Evolutionary conservation across 2,113 vertebrate genomes (phyloP), one percentile per base, ranked within the genome.

Genomic region (Platichthys flesus): DNA sequence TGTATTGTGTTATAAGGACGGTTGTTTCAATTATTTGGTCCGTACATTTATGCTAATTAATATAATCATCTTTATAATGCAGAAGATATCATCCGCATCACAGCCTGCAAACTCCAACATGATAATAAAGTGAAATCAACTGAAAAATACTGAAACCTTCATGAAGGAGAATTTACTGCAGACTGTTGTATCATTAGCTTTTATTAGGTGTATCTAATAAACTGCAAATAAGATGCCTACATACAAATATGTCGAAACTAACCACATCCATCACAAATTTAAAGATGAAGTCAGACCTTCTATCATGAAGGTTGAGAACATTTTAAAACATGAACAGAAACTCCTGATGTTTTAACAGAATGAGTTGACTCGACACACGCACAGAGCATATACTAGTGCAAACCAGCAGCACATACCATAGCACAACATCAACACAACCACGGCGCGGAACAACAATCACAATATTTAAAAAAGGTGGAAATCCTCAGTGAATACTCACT

Each of bases 401-500:
- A 78, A 12, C 40, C 40, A 79, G 78, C 85, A 80, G 54, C 68
- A 68, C 76, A 62, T 23, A 10, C 67, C 55, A 54, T 37, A 78
- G 45, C 67, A 88, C 76, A 20, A 90, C 85, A 89, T 60, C 69
- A 49, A 72, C 42, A 85, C 88, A 62, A 75, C 83, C 71, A 92
- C 72, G 49, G 81, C 69, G 83, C 73, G 40, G 67, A 79, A 76
- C 35, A 88, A 89, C 85, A 79, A 72, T 73, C 89, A 93, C 85
- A 60, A 86, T 75, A 79, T 55, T 81, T 26, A 81, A 57, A 81
- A 68, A 51, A 85, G 75, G 42, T 68, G 70, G 45, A 71, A 85
- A 62, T 79, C 85, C 76, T 87, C 93, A 91, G 93, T 90, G 88
- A 90, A 93, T 94, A 95, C 93, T 95, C 94, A 94, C 94, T 94